A percentile compares a stretch with the other conserved stretches of the same genome.
phyloP scores from a whole-genome alignment of 2,113 vertebrate genomes.

The Halcyon malimbica region DNA sequence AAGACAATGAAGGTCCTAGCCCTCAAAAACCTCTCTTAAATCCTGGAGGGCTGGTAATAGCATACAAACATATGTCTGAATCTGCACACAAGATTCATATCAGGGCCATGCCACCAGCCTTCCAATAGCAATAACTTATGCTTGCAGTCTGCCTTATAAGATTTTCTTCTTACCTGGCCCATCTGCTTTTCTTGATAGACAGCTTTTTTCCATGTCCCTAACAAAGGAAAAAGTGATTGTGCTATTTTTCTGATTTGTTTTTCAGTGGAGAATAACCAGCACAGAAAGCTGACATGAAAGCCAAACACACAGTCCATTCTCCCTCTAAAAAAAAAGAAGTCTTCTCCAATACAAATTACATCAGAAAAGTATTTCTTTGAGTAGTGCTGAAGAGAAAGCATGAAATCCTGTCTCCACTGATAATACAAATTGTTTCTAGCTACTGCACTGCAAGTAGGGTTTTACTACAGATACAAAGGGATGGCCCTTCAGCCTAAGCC shows the following conservation, averaged over 20 bases:
- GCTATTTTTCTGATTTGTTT: neutral
- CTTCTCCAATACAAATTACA: neutral
- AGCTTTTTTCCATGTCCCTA: neutral
- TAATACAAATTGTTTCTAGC: neutral
- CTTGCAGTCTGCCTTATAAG: neutral
- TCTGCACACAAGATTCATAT: neutral
- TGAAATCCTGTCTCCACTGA: neutral
- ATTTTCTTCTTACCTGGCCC: neutral
- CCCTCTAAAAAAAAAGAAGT: neutral
- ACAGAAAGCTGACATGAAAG: neutral
- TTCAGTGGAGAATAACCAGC: neutral
- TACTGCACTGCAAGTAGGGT: neutral
- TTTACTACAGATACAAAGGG: neutral
- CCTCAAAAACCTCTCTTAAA: neutral
- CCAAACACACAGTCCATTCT: neutral
- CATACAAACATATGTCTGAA: neutral
- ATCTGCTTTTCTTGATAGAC: neutral
- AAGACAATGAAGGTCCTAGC: neutral
- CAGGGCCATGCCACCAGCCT: rapidly evolving
- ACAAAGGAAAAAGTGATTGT: neutral
- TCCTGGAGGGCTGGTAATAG: neutral
- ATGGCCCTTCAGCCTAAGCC: neutral
- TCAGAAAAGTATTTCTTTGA: neutral
- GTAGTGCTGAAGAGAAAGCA: neutral
- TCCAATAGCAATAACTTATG: neutral